Evolutionary conservation across 92 coral and sea anemone species (phyloP).

Genomic region (Heteractis magnifica): DNA sequence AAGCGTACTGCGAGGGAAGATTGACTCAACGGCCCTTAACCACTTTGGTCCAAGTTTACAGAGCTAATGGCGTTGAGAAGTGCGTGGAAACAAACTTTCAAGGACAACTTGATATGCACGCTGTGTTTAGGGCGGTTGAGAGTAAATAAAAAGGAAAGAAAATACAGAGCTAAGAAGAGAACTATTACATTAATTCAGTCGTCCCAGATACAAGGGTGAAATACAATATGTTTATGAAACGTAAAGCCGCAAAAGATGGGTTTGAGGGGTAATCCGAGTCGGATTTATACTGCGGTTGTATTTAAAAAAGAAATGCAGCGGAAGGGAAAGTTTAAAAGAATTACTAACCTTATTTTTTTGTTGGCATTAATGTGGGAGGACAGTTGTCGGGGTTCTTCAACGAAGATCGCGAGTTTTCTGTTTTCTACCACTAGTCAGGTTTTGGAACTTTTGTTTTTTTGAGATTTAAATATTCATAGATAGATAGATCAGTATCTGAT

Average conservation of each 20-base stretch:
- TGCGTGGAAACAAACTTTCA: slow-evolving; percentile 32
- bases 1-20: slow-evolving; percentile 2
- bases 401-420: background rate
- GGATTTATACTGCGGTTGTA: slow-evolving; percentile 11
- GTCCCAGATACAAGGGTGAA: slow-evolving; percentile 10
- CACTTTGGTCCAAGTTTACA: slow-evolving; percentile 38
- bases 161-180: background rate
- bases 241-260: slow-evolving; percentile 21
- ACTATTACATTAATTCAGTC: slow-evolving; percentile 5
- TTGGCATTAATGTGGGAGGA: background rate
- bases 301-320: background rate
- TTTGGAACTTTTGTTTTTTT: slow-evolving; percentile 23
- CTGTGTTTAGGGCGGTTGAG: slow-evolving; percentile 14
- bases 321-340: background rate
- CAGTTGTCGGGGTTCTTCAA: background rate
- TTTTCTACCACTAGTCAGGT: background rate
- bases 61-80: slow-evolving; percentile 34
- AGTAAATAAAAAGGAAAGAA: slow-evolving; percentile 23
- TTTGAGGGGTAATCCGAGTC: background rate
- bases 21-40: slow-evolving; percentile 31
- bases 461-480: slow-evolving; percentile 29
- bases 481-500: slow-evolving; percentile 64
- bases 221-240: slow-evolving; percentile 10
- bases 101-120: slow-evolving; percentile 16
- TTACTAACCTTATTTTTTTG: slow-evolving; percentile 7